Percentiles rank a stretch among this genome's conserved stretches.
Evolutionary conservation across 2,797 vertebrate species (phyloP).

Genomic region (Gymnocypris eckloni): DNA sequence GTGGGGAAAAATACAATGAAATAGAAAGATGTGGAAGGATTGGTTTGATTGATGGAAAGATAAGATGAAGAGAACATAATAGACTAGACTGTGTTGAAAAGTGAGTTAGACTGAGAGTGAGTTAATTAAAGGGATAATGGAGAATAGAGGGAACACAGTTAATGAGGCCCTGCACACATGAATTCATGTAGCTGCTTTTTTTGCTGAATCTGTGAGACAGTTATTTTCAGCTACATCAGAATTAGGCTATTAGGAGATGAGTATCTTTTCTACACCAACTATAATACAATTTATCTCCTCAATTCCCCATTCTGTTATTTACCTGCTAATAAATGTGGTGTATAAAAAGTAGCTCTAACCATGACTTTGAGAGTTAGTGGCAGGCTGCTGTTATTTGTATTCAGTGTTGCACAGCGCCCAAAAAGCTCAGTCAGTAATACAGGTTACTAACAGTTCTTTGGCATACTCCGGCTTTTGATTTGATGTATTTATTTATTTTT

Average conservation of each 20-base stretch:
- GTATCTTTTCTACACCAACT: not conserved
- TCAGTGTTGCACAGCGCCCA: not conserved
- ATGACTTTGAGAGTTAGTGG: not conserved
- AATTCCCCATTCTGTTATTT: conserved; percentile 2
- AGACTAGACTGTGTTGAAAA: conserved; percentile 37
- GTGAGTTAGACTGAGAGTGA: conserved; percentile 26
- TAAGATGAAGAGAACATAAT: conserved; percentile 26
- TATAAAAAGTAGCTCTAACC: not conserved
- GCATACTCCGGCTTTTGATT: not conserved
- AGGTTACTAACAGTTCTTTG: not conserved
- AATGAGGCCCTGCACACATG: conserved; percentile 32
- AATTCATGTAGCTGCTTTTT: conserved; percentile 21
- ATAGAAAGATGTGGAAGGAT: conserved; percentile 2
- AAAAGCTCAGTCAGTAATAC: not conserved
- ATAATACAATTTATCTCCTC: not conserved
- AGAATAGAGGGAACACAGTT: conserved; percentile 32
- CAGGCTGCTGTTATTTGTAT: not conserved
- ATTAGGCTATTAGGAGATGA: conserved; percentile 3
- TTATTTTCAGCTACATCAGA: conserved; percentile 17
- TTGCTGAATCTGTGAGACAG: conserved; percentile 17
- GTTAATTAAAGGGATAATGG: conserved; percentile 43
- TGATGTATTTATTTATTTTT: not conserved
- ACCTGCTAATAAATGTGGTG: not conserved
- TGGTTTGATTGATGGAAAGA: conserved; percentile 5
- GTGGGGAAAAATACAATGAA: not conserved